Percentiles rank a stretch among this genome's conserved stretches.
Evolutionary conservation across 2,888 invertebrate species (phyloP).

Genomic region (Argyra leucocephala): DNA sequence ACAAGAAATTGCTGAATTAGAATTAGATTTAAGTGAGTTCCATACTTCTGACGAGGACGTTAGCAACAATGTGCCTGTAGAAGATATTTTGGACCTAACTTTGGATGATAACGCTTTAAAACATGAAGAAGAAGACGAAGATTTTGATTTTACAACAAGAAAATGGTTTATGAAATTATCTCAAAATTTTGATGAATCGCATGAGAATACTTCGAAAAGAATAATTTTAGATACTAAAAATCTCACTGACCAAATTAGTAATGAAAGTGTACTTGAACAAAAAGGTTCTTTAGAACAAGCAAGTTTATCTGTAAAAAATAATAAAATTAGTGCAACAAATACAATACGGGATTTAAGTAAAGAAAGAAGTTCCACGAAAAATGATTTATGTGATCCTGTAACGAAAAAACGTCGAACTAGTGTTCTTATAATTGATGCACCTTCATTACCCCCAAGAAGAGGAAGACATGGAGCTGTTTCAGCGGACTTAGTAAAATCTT

Average conservation of each 20-base stretch:
- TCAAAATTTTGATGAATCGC: background rate
- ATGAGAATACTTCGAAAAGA: background rate
- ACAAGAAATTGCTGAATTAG: background rate
- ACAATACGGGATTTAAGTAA: no score
- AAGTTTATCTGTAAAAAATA: no score
- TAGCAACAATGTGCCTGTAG: background rate
- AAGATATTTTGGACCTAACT: background rate
- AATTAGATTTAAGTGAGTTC: background rate
- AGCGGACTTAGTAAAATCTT: background rate
- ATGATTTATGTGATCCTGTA: no score
- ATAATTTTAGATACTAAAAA: no score
- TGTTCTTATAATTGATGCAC: background rate
- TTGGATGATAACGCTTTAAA: background rate
- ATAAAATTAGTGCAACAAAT: no score
- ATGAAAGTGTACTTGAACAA: no score
- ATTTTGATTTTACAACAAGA: background rate
- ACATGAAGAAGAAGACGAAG: background rate
- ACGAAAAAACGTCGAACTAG: background rate
- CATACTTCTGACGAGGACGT: background rate
- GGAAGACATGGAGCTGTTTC: background rate
- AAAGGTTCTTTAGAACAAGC: no score
- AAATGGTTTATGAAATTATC: conserved; percentile 8
- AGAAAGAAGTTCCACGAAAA: no score
- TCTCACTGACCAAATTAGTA: no score
- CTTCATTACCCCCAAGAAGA: background rate